phyloP scores from a whole-genome alignment of 2,113 vertebrate genomes.

The Aegypius monachus region DNA sequence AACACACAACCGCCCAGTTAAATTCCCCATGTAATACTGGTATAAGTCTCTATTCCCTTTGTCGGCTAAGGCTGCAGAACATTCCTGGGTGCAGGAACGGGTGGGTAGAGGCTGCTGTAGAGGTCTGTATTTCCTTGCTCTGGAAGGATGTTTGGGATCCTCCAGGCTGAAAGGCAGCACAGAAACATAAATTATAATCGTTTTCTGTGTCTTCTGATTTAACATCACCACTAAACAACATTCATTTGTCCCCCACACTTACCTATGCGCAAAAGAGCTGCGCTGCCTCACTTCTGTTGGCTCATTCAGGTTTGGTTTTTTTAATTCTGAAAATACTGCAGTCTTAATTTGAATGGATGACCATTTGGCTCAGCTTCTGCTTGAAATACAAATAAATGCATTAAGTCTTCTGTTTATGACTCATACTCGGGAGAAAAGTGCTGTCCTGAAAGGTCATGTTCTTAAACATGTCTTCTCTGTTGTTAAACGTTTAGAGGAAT shows the following conservation, averaged over 20 bases:
- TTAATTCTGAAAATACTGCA: neutral
- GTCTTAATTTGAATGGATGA: neutral
- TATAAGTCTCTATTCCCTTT: neutral
- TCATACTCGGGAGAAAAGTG: neutral
- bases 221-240: accelerated
- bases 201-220: neutral
- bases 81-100: neutral
- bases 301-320: neutral
- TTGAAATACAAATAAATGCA: neutral
- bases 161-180: neutral
- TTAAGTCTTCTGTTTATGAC: neutral
- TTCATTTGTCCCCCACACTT: neutral
- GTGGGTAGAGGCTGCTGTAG: neutral
- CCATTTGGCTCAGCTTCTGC: neutral
- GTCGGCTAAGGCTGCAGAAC: neutral
- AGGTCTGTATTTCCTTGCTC: neutral
- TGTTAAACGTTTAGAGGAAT: neutral
- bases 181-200: neutral
- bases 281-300: neutral
- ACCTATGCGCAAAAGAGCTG: neutral
- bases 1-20: neutral
- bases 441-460: neutral
- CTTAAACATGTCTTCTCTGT: neutral
- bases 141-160: neutral
- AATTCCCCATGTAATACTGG: neutral